A percentile compares a stretch with the other conserved stretches of the same genome.
Conservation (phyloP, 2,113 vertebrate genomes). For the Galbula dea region DNA sequence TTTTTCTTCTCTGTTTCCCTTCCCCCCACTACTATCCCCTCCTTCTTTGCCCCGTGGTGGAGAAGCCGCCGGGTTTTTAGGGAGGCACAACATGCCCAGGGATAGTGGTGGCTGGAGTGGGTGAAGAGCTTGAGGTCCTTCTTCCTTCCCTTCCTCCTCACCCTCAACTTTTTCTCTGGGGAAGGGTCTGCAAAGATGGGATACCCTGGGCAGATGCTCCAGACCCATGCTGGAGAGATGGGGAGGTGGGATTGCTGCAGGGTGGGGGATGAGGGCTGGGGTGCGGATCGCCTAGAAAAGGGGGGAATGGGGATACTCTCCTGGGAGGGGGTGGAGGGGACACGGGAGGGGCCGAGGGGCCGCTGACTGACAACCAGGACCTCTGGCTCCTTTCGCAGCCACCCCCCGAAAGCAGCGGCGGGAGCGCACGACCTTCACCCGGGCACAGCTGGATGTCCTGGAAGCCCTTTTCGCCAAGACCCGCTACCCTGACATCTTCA, state of each 20-base stretch:
- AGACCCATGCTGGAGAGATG: not conserved
- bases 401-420: conserved; percentile 94
- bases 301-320: not conserved
- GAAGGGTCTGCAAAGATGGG: not conserved
- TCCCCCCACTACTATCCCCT: too few species aligned
- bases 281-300: not conserved
- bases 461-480: conserved; percentile 96
- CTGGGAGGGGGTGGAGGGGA: not conserved
- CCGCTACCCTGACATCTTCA: conserved; percentile 98
- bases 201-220: not conserved
- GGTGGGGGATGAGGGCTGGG: not conserved
- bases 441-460: conserved; percentile 92
- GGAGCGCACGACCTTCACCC: conserved; percentile 95
- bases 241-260: not conserved
- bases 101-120: not conserved
- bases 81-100: not conserved
- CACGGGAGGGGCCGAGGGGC: not conserved
- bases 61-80: not conserved
- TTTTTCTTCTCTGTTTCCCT: not conserved
- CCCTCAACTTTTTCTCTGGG: not conserved
- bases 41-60: not conserved
- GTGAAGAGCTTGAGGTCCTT: not conserved
- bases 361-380: conserved; percentile 55
- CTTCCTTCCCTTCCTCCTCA: not conserved
- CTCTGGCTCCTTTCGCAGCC: conserved; percentile 73